Conservation (phyloP, 2,888 invertebrate genomes). For the Adela reaumurella region DNA sequence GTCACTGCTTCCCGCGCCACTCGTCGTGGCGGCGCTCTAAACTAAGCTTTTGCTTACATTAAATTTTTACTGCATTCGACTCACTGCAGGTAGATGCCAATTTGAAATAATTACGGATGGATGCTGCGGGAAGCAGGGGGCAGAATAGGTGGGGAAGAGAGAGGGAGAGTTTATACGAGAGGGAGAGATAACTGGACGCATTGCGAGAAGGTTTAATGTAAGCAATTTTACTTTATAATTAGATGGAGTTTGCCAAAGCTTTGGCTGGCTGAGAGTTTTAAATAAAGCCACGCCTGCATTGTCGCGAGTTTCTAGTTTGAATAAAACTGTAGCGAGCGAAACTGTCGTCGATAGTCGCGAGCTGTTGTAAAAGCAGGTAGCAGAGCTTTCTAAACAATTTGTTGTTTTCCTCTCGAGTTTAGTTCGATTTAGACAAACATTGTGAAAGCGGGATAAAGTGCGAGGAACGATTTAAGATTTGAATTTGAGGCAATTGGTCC, state of each 20-base stretch:
- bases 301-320: background rate
- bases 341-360: too few relatives aligned
- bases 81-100: slow-evolving; percentile 10
- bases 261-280: background rate
- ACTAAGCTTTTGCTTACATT: slow-evolving; percentile 22
- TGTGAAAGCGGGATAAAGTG: too few relatives aligned
- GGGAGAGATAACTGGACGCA: background rate
- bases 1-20: slow-evolving; percentile 30
- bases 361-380: too few relatives aligned
- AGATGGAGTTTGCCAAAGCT: background rate
- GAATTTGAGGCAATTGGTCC: too few relatives aligned
- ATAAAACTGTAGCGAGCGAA: too few relatives aligned
- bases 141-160: background rate
- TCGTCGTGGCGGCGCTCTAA: slow-evolving; percentile 24
- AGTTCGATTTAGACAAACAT: too few relatives aligned
- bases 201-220: background rate
- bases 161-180: too few relatives aligned
- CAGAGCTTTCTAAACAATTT: too few relatives aligned
- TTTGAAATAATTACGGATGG: slow-evolving; percentile 2
- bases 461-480: too few relatives aligned
- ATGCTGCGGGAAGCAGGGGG: background rate
- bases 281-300: background rate
- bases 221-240: background rate
- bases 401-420: too few relatives aligned
- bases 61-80: slow-evolving; percentile 20